These are phyloP conservation scores for Lates calcarifer DNA, from an alignment of 2,113 vertebrate genomes.

Conservation along the genomic window DNA sequence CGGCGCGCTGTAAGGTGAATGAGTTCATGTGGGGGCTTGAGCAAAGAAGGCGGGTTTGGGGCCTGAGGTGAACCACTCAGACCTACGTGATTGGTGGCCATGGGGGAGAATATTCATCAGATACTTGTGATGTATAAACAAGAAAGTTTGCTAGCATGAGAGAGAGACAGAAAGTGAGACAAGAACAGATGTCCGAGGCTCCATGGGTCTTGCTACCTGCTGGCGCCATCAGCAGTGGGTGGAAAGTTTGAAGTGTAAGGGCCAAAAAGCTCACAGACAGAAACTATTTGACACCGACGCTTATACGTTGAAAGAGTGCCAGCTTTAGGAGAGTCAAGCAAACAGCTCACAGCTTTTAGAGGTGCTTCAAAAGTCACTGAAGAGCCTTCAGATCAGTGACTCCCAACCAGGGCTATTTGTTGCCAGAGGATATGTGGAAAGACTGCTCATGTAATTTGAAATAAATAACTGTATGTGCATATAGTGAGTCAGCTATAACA, in stretches of 20 bases:
- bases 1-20: neutral
- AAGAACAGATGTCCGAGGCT: conserved; percentile 60
- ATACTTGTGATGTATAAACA: neutral
- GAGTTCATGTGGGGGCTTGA: conserved; percentile 7
- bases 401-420: neutral
- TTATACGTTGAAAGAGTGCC: conserved; percentile 23
- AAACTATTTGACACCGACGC: conserved; percentile 56
- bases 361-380: conserved; percentile 59
- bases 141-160: conserved; percentile 12
- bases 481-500: too few species aligned
- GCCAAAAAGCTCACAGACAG: conserved; percentile 43
- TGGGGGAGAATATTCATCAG: neutral
- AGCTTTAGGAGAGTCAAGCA: conserved; percentile 19
- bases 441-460: neutral
- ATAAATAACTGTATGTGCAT: neutral
- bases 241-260: conserved; percentile 49
- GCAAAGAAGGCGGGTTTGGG: neutral
- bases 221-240: conserved; percentile 54
- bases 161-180: conserved; percentile 22
- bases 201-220: conserved; percentile 54
- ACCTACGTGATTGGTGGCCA: neutral
- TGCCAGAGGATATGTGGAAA: neutral
- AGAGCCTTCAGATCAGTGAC: neutral
- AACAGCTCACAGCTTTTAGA: conserved; percentile 37
- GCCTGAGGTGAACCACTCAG: conserved; percentile 21